phyloP scores from a whole-genome alignment of 1,140 invertebrate genomes.

The Pogonomyrmex barbatus region DNA sequence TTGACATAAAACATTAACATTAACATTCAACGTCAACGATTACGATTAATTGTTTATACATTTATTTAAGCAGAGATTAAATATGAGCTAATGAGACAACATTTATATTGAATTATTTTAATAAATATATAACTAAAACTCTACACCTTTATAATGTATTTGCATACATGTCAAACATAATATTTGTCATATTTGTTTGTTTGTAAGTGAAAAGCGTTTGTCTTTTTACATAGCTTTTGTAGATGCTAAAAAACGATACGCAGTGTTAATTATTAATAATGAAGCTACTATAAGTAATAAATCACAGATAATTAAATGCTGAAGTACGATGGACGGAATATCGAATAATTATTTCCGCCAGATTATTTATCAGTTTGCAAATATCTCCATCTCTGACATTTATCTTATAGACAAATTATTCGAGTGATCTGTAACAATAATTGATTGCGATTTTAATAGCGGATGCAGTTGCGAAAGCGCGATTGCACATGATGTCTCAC shows the following conservation, averaged over 20 bases:
- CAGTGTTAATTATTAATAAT: slow-evolving; percentile 18
- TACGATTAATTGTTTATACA: neutral
- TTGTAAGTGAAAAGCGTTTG: neutral
- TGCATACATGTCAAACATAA: neutral
- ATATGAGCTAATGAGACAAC: neutral
- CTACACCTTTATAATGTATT: neutral
- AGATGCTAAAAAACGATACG: neutral
- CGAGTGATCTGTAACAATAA: slow-evolving; percentile 32
- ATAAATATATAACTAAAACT: neutral
- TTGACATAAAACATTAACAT: neutral
- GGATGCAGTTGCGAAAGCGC: neutral
- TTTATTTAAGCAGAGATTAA: neutral
- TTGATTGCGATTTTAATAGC: slow-evolving; percentile 30
- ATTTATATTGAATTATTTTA: neutral
- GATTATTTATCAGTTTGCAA: slow-evolving; percentile 3
- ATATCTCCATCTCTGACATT: slow-evolving; percentile 1
- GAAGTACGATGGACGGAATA: neutral
- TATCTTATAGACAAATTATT: slow-evolving; percentile 43
- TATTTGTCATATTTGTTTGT: neutral
- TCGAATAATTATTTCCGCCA: neutral
- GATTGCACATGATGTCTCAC: slow-evolving; percentile 16
- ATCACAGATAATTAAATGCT: slow-evolving; percentile 13
- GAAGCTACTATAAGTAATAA: neutral
- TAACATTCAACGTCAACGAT: neutral
- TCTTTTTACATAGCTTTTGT: neutral